Percentiles rank a stretch among this genome's conserved stretches.
phyloP scores from a whole-genome alignment of 2,113 vertebrate genomes.

The Rhinichthys klamathensis region DNA sequence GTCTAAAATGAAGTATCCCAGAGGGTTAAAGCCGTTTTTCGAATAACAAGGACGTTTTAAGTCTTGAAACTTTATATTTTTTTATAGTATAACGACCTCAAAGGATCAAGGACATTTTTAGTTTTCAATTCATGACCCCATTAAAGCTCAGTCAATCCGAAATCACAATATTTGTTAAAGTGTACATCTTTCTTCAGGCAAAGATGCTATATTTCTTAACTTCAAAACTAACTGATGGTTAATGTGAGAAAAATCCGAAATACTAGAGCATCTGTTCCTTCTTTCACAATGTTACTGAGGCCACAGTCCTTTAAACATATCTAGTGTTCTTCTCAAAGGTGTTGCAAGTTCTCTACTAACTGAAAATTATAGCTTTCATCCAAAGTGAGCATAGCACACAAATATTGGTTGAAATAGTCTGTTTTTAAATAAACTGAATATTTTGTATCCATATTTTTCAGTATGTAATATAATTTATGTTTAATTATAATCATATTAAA shows the following conservation, averaged over 20 bases:
- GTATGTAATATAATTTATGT: background rate
- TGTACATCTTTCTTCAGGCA: background rate
- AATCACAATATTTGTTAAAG: background rate
- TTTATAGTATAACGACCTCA: too few relatives aligned
- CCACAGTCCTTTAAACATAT: background rate
- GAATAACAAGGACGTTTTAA: too few relatives aligned
- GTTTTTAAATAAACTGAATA: background rate
- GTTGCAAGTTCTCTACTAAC: background rate
- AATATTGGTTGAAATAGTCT: background rate
- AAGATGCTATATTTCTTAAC: background rate
- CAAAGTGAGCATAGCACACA: background rate
- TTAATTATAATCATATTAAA: background rate
- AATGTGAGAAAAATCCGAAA: background rate
- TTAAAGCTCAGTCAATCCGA: background rate
- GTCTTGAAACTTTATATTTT: too few relatives aligned
- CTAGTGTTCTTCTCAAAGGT: background rate
- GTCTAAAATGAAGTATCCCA: too few relatives aligned
- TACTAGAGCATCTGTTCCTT: background rate
- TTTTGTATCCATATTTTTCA: background rate
- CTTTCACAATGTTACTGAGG: background rate
- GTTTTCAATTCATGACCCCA: too few relatives aligned
- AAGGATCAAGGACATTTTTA: too few relatives aligned
- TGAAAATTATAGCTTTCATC: background rate
- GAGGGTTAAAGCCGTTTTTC: too few relatives aligned
- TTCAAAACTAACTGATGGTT: background rate